These are phyloP conservation scores for Parnassius smintheus DNA, from an alignment of 2,888 invertebrate species.

Conservation along the genomic window DNA sequence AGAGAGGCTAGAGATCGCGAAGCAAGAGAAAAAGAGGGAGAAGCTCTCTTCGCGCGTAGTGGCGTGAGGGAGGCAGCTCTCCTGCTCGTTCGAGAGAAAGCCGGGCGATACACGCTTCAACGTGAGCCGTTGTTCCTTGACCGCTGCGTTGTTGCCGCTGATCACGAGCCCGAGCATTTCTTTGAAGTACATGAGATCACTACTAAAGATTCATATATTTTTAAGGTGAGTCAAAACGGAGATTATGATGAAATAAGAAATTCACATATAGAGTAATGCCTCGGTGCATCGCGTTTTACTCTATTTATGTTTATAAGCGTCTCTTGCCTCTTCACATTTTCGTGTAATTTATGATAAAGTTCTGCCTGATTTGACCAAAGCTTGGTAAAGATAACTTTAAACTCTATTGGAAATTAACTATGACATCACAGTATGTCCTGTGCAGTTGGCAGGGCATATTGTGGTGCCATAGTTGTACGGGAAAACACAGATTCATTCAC, in stretches of 20 bases:
- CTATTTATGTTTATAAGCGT: no score
- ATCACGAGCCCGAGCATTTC: constrained; percentile 95
- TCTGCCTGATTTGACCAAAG: no score
- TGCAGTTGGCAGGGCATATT: no score
- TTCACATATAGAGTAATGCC: no score
- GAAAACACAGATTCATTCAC: no score
- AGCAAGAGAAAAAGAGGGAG: constrained; percentile 69
- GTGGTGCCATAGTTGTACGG: no score
- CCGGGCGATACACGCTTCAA: constrained; percentile 91
- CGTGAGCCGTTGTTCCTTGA: constrained; percentile 95
- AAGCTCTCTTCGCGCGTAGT: constrained; percentile 84
- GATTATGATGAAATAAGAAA: neutral
- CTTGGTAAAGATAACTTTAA: no score
- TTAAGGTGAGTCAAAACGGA: constrained; percentile 86
- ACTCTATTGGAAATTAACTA: no score
- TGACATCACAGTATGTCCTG: no score
- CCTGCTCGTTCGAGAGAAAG: constrained; percentile 93
- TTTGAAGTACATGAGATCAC: constrained; percentile 97
- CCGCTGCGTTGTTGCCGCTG: constrained; percentile 94
- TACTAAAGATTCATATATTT: constrained; percentile 95
- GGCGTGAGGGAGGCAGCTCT: constrained; percentile 93
- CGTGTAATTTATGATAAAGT: no score
- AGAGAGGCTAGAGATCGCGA: constrained; percentile 70
- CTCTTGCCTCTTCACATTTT: no score
- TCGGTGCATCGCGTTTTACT: no score